Percentiles rank a stretch among this genome's conserved stretches.
Evolutionary conservation across 2,797 vertebrate species (phyloP).

Genomic region (Galago senegalensis): DNA sequence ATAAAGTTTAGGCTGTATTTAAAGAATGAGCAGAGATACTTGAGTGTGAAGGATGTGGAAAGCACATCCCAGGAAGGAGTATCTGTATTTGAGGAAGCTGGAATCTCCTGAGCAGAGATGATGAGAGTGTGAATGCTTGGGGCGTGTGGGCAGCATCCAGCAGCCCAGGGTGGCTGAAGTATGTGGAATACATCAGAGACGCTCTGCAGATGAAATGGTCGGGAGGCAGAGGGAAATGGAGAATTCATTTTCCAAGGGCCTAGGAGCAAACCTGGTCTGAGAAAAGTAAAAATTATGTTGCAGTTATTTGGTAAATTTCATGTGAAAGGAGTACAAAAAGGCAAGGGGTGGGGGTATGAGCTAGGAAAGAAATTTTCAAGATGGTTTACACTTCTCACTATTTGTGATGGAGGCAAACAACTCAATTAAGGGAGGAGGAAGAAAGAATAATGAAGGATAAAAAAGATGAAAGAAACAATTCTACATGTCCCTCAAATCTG

Average conservation of each 20-base stretch:
- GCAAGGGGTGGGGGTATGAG: background rate
- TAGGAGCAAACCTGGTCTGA: background rate
- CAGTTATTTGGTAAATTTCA: background rate
- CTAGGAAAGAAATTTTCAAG: background rate
- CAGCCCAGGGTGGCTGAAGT: background rate
- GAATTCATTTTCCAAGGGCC: background rate
- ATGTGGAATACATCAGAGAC: background rate
- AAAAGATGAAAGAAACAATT: background rate
- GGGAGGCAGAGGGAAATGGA: background rate
- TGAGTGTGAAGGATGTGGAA: background rate
- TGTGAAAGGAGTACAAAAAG: background rate
- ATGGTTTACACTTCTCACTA: background rate
- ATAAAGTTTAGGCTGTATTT: background rate
- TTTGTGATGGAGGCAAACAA: constrained; percentile 16
- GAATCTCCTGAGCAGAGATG: background rate
- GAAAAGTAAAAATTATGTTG: background rate
- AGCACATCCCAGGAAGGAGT: background rate
- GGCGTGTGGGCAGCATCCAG: background rate
- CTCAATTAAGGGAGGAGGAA: background rate
- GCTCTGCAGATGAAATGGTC: background rate
- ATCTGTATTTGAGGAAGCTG: background rate
- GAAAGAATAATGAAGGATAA: background rate
- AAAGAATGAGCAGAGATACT: background rate
- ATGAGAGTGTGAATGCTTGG: background rate
- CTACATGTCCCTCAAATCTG: background rate